These are phyloP conservation scores for Dreissena rostriformis DNA, from an alignment of 1,140 invertebrate genomes.

Conservation along the genomic window DNA sequence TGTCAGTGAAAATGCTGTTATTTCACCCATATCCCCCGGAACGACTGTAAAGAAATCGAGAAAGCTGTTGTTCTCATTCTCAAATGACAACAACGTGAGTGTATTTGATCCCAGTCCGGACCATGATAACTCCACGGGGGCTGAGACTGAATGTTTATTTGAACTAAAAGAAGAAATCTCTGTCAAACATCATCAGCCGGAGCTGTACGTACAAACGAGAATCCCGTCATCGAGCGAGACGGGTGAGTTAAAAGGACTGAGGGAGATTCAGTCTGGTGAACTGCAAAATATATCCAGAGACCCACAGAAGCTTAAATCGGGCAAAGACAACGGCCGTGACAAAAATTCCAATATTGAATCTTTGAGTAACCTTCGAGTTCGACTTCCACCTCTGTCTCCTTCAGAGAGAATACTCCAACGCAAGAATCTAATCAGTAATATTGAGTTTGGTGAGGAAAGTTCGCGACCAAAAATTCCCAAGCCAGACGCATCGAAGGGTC, in stretches of 20 bases:
- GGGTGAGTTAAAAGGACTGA: not conserved
- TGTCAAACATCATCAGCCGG: conserved; percentile 2
- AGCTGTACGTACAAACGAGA: not conserved
- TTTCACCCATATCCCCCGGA: conserved; percentile 26
- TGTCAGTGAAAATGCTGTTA: not conserved
- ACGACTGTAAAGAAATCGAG: conserved; percentile 17
- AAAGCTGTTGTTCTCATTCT: conserved; percentile 22
- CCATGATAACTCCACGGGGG: not conserved
- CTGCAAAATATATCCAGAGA: not conserved
- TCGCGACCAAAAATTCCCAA: not conserved
- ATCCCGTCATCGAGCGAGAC: not conserved
- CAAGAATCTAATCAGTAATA: not conserved
- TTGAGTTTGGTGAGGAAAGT: not conserved
- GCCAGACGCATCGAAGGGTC: not conserved
- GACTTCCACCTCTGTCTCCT: conserved; percentile 19
- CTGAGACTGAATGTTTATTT: conserved; percentile 6
- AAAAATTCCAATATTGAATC: not conserved
- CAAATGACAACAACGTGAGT: conserved; percentile 24
- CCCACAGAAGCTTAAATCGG: not conserved
- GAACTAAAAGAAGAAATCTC: conserved; percentile 9
- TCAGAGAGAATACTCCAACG: conserved; percentile 35
- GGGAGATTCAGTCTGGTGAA: not conserved
- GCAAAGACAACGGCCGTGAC: not conserved
- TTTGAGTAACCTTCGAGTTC: not conserved
- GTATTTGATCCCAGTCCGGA: conserved; percentile 34